Conservation (phyloP, 2,797 vertebrate genomes). For the Tragelaphus eurycerus region DNA sequence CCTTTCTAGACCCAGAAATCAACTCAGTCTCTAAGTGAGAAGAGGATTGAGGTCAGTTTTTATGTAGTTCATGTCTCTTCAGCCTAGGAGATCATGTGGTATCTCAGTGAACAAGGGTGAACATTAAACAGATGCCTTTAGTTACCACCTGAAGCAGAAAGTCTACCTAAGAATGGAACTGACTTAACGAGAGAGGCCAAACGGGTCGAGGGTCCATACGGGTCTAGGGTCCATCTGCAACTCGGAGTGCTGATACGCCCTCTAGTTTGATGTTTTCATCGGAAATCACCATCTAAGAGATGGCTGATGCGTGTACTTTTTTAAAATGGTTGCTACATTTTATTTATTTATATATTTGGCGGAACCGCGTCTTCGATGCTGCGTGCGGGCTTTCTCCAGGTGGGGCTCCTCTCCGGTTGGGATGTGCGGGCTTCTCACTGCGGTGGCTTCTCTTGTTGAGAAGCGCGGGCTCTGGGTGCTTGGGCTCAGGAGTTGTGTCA, state of each 20-base stretch:
- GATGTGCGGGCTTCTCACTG: background rate
- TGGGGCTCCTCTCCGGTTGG: rapidly evolving
- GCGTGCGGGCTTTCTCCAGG: background rate
- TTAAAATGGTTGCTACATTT: rapidly evolving
- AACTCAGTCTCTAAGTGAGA: background rate
- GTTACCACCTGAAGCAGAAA: background rate
- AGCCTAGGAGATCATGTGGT: background rate
- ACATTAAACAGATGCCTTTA: background rate
- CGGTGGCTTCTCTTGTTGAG: background rate
- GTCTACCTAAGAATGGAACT: background rate
- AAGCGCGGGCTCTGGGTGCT: background rate
- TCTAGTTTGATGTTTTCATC: background rate
- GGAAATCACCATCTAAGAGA: background rate
- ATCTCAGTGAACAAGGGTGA: background rate
- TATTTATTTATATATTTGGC: rapidly evolving
- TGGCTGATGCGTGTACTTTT: background rate
- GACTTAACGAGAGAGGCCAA: background rate
- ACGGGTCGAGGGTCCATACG: background rate
- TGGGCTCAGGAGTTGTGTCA: background rate
- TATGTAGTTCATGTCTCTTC: background rate
- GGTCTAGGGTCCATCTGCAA: background rate
- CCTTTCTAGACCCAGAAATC: background rate
- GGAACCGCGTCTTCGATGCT: background rate
- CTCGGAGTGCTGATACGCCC: rapidly evolving
- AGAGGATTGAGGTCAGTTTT: background rate